Evolutionary conservation across 2,113 vertebrate genomes (phyloP), one percentile per base, ranked within the genome.

Genomic region (Machaerirhynchus nigripectus): DNA sequence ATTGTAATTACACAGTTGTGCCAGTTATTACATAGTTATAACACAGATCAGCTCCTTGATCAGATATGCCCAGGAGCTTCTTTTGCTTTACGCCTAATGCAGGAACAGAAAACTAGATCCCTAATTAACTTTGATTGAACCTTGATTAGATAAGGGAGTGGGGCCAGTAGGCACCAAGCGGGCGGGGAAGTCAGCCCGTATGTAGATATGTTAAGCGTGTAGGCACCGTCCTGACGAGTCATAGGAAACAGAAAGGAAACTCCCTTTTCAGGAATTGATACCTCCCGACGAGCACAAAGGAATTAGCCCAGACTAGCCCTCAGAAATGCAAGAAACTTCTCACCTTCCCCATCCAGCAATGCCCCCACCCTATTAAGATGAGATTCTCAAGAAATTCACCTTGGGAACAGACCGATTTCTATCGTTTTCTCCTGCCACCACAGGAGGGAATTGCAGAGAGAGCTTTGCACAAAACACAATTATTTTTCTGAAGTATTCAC

Each of bases 61-160:
- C 96, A 95, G 96, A 97, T 97, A 96, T 97, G 96, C 96, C 96
- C 96, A 97, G 96, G 93, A 97, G 96, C 96, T 95, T 92, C 96
- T 97, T 97, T 92, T 97, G 95, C 96, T 96, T 81, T 97, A 74
- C 12, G 42, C 91, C 91, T 97, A 95, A 92, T 89, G 94, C 56
- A 97, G 96, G 96, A 97, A 96, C 93, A 96, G 94, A 95, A 95
- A 95, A 89, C 89, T 93, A 93, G 93, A 97, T 93, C 93, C 96
- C 96, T 97, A 97, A 97, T 97, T 97, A 97, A 97, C 95, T 97
- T 81, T 95, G 96, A 97, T 75, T 96, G 96, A 96, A 96, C 95
- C 89, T 81, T 97, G 96, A 97, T 97, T 97, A 97, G 96, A 96
- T 97, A 95, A 97, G 94, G 94, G 94, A 97, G 93, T 95, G 96